Base-by-base conservation (phyloP, 1,140 invertebrate genomes). In the Drosophila lacteicornis region DNA sequence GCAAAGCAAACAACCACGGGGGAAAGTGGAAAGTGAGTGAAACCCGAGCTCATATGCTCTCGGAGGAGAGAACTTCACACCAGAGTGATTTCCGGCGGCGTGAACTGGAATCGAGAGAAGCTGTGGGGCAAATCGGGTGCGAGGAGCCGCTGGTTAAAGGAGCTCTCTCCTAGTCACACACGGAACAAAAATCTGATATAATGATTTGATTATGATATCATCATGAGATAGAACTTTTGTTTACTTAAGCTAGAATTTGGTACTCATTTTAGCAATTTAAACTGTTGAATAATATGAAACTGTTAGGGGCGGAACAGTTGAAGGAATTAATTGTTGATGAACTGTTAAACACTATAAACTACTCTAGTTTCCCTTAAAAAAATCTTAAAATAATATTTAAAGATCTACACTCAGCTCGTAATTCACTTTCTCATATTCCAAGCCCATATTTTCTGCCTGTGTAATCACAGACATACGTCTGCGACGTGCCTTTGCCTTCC, bases 71-170 rank as follows among this genome's bases (percentile, higher is more conserved):
- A 81, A 79, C 68, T 88, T 90, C 74, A 69, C 81, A 74, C 80
- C 73, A 88, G 80, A 88, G 76, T 82, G 85, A 84, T 88, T 88
- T 83, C 71, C 71, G 67, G 81, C 70, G 73, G 76, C 71, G 66
- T 73, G 75, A 86, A 78, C 79, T 60, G 71, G 83, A 84, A 84
- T 78, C 56, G 75, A 49, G 71, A 42, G 40, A 63, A 79, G 62
- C 43, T 69, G 63, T n/a, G 25, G 50, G 50, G 40, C 12, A 69
- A 70, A 55, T 46, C 51, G 30, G 11, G 51, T 50, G 17, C 45
- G 27, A 13, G 49, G 53, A 40, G 36, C 13, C 15, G 63, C 57
- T 66, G 56, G 17, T 61, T 43, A 46, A 60, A 30, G 59, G 40
- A 58, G 56, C 19, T 40, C 59, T 12, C 4, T 19, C n/a, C 46